Evolutionary conservation across 2,888 invertebrate genomes (phyloP), one percentile per base, ranked within the genome.

Genomic region (Pollenia griseotomentosa): DNA sequence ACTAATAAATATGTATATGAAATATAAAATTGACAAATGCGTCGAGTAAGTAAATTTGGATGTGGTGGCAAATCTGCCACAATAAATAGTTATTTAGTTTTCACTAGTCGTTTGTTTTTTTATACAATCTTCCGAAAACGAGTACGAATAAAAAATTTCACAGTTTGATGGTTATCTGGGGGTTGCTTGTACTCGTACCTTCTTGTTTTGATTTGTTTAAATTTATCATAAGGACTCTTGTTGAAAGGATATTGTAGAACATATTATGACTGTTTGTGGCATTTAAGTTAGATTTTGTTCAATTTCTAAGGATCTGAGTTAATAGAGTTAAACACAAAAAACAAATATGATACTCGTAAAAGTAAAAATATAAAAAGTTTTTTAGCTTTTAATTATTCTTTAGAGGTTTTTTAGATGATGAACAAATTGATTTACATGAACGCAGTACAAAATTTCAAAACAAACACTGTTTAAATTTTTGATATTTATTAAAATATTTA

Each of bases 201-300:
- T n/a, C 42, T 42, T 23, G 23, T 53, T 51, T 51, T 53, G 23
- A n/a, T 65, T 44, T 42, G 48, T 61, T 61, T 12, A 70, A n/a
- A 74, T 59, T 65, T 61, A 57, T 12, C 16, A 51, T n/a, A 71
- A 83, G 70, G 65, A 71, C 44, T 80, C 65, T 48, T 71, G 3
- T 14, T 65, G 16, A 44, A 80, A 77, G 80, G 70, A 83, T 83
- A 75, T 75, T 80, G n/a, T 57, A 59, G 12, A 75, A 75, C 59
- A 83, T 79, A 83, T 83, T 86, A 77, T 86, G 83, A 86, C 83
- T 74, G 78, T 65, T 86, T 86, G 86, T 79, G 82, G 86, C 63
- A 78, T 79, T 78, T 63, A 48, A 78, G 82, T 73, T 68, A 16
- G 63, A 78, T 77, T 59, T 63, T 57, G 65, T 48, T 80, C 14